Base-by-base conservation (phyloP, 1,140 invertebrate genomes). In the Aphelinus certus region DNA sequence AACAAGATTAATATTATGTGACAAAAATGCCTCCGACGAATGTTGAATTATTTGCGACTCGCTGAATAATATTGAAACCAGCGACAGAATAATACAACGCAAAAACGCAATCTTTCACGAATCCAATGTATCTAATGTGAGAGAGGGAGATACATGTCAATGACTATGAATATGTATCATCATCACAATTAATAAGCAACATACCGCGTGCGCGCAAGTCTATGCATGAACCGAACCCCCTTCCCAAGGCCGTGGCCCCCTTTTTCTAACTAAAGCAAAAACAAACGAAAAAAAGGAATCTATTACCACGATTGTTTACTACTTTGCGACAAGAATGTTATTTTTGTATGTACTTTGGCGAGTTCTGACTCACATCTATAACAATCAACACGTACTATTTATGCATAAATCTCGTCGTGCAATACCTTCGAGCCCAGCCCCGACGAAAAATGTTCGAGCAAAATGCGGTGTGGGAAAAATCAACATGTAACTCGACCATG, bases 201-300 rank as follows among this genome's bases (percentile, higher is more conserved):
- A 26, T 26, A 26, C 26, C 26, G 26, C 26, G 26, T 26, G 26
- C 26, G 26, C 26, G 26, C 26, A 26, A 26, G 26, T 26, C 26
- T 26, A 26, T 26, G 26, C 26, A 26, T 26, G 26, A 26, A 26
- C 26, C 26, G 26, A 26, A 26, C 26, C 9, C 4, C 51, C 26
- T 26, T 26, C 26, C 26, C 26, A 26, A 26, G 26, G 26, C 26
- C 26, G 26, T 26, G 26, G 26, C 9, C 9, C 63, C 58, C 49
- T 68, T 46, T 51, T 61, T 71, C 68, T 77, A 55, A 67, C 69
- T 70, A 55, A 68, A 73, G 10, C 58, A 47, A 62, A 55, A 45
- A 77, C 67, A 73, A 69, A 71, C 64, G 71, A 73, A 77, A 77
- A 68, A 71, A 76, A 55, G 77, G n/a, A 60, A 60, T 7, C 7